Conservation (phyloP, 2,888 invertebrate genomes). For the Hylaea fasciaria region DNA sequence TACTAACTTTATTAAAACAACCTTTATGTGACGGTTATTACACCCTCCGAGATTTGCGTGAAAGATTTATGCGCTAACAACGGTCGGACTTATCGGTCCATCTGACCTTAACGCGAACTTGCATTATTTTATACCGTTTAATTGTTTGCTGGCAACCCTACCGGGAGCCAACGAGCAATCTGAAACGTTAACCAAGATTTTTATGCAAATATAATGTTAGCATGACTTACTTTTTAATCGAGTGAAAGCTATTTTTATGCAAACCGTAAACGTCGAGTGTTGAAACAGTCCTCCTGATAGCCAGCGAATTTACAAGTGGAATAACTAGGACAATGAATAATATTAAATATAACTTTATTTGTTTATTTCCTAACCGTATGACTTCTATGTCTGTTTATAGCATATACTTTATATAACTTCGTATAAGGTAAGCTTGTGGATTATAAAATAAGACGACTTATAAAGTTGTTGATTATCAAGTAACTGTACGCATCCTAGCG, state of each 20-base stretch:
- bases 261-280: constrained; percentile 12
- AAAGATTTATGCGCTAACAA: constrained; percentile 69
- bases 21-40: constrained; percentile 55
- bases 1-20: constrained; percentile 41
- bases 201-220: constrained; percentile 39
- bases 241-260: constrained; percentile 31
- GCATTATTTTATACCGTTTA: constrained; percentile 38
- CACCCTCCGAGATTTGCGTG: constrained; percentile 56
- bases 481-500: too few species aligned
- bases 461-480: too few species aligned
- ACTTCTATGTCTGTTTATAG: too few species aligned
- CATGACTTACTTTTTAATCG: constrained; percentile 33
- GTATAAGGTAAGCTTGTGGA: too few species aligned
- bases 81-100: constrained; percentile 55
- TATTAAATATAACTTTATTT: not conserved
- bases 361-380: not conserved
- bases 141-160: constrained; percentile 21
- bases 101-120: constrained; percentile 47
- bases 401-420: too few species aligned
- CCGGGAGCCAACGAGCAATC: constrained; percentile 14
- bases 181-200: constrained; percentile 29
- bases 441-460: too few species aligned
- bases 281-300: constrained; percentile 14
- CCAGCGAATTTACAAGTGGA: constrained; percentile 3
- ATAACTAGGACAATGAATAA: not conserved